Percentiles rank a stretch among this genome's conserved stretches.
phyloP scores from a whole-genome alignment of 2,113 vertebrate genomes.

The Phylloscopus trochiloides region DNA sequence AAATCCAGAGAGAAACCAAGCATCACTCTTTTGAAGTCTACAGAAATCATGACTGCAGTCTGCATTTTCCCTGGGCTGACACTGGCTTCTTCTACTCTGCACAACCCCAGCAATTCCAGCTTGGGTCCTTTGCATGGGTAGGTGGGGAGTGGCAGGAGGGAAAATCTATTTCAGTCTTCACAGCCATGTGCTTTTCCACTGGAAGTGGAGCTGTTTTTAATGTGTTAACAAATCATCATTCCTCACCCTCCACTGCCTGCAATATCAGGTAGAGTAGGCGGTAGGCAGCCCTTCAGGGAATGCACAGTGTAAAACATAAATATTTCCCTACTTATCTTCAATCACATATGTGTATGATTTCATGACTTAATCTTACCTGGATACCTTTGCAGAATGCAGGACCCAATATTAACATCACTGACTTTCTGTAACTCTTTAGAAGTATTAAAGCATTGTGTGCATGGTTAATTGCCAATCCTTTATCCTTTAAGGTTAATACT shows the following conservation, averaged over 20 bases:
- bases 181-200: not conserved
- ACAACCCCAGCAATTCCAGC: not conserved
- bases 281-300: not conserved
- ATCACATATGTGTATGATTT: not conserved
- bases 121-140: fast-evolving
- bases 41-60: not conserved
- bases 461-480: not conserved
- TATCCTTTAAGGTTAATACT: not conserved
- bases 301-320: not conserved
- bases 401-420: not conserved
- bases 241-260: not conserved
- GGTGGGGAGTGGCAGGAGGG: not conserved
- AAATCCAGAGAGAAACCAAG: not conserved
- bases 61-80: not conserved
- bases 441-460: not conserved
- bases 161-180: not conserved
- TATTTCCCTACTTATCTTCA: not conserved
- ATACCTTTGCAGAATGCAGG: not conserved
- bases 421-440: not conserved
- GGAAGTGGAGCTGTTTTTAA: not conserved
- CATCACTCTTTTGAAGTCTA: not conserved
- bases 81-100: not conserved
- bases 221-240: not conserved
- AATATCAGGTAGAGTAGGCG: not conserved
- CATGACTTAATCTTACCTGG: not conserved